A percentile compares a stretch with the other conserved stretches of the same genome.
Conservation (phyloP, 2,888 invertebrate species). For the Schizaphis graminum region DNA sequence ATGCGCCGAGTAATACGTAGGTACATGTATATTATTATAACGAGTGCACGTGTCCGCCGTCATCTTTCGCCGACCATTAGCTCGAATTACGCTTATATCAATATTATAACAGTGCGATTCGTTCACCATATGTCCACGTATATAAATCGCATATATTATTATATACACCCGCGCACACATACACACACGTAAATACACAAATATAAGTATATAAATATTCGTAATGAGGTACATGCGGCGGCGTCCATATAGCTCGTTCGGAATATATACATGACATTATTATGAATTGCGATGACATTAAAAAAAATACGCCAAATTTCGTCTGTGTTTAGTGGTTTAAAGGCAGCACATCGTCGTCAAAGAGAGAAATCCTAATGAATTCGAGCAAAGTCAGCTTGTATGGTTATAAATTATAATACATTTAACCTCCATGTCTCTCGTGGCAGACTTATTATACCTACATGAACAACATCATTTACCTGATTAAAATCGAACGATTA, state of each 20-base stretch:
- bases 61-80: background rate
- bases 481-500: background rate
- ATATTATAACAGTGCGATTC: background rate
- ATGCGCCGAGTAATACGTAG: background rate
- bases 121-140: background rate
- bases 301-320: background rate
- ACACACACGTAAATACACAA: background rate
- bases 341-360: background rate
- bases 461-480: no score
- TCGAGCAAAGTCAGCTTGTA: no score
- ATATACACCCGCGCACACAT: background rate
- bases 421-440: no score
- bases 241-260: background rate
- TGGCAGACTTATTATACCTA: no score
- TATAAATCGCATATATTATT: background rate
- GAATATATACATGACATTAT: background rate
- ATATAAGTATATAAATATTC: background rate
- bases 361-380: background rate
- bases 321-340: background rate
- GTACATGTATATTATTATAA: background rate
- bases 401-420: no score
- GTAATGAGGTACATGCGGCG: background rate
- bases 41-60: background rate
- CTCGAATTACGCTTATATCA: background rate
- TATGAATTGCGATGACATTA: background rate